Percentiles rank a stretch among this genome's conserved stretches.
phyloP scores from a whole-genome alignment of 2,888 invertebrate species.

The Caenorhabditis sinica region DNA sequence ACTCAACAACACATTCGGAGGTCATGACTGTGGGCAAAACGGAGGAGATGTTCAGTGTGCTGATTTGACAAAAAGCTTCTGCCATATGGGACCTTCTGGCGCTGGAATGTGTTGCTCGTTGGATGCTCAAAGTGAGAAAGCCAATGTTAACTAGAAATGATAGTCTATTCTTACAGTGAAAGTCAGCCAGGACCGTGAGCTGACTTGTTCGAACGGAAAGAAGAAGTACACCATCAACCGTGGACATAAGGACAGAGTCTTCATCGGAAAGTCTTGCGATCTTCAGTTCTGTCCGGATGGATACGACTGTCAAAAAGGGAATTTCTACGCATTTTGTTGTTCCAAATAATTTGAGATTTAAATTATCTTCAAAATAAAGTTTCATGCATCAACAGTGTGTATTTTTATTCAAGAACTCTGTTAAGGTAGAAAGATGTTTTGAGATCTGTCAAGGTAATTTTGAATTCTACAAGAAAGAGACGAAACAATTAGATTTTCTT shows the following conservation, averaged over 20 bases:
- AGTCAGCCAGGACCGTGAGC: constrained; percentile 4
- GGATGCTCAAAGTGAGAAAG: constrained; percentile 1
- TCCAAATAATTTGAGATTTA: constrained; percentile 23
- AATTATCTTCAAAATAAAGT: background rate
- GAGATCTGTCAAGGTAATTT: too few relatives aligned
- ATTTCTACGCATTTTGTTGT: constrained; percentile 51
- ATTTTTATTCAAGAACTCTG: too few relatives aligned
- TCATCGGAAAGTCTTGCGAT: constrained; percentile 42
- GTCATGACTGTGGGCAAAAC: constrained; percentile 1
- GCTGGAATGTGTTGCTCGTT: constrained; percentile 42
- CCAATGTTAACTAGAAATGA: too few relatives aligned
- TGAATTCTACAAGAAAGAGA: too few relatives aligned
- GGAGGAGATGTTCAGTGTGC: constrained; percentile 1
- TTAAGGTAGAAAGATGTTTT: too few relatives aligned
- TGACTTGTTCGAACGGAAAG: constrained; percentile 26
- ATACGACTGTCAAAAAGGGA: constrained; percentile 38
- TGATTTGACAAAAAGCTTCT: constrained; percentile 8
- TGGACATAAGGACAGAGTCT: constrained; percentile 2
- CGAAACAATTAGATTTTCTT: too few relatives aligned
- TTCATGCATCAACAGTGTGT: background rate
- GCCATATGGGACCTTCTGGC: constrained; percentile 29
- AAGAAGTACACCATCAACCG: constrained; percentile 15
- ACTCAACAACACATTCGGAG: constrained; percentile 4
- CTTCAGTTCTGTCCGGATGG: constrained; percentile 44
- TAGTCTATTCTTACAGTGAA: too few relatives aligned